These are phyloP conservation scores for Colaptes auratus DNA, from an alignment of 2,113 vertebrate genomes.

Conservation along the genomic window DNA sequence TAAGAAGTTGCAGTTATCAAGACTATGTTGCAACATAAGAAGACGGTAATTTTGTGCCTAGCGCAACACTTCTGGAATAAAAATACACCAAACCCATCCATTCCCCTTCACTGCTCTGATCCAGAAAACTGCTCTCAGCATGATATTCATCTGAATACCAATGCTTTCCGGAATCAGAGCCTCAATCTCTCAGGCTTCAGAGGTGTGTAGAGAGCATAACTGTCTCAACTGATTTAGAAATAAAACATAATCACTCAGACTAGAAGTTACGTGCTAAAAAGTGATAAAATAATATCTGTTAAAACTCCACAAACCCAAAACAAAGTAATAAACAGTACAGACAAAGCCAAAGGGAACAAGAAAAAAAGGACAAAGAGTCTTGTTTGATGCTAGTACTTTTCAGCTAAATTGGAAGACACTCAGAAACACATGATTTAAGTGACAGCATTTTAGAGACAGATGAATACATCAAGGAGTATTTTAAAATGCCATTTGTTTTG, in stretches of 20 bases:
- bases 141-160: neutral
- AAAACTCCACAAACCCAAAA: neutral
- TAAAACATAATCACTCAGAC: neutral
- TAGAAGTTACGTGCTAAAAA: neutral
- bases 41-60: neutral
- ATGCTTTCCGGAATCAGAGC: neutral
- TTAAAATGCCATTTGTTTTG: neutral
- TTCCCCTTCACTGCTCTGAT: neutral
- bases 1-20: constrained; percentile 40
- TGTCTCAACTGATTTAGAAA: neutral
- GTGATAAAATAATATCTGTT: neutral
- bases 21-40: constrained; percentile 42
- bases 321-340: neutral
- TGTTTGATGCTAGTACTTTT: neutral
- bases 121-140: neutral
- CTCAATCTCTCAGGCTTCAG: neutral
- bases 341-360: neutral
- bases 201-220: neutral
- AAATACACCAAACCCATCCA: neutral
- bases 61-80: constrained; percentile 3
- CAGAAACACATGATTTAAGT: neutral
- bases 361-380: neutral
- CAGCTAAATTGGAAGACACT: neutral
- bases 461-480: neutral
- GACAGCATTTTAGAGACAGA: neutral